Conservation (phyloP, 2,797 vertebrate species). For the Agapornis canus region DNA sequence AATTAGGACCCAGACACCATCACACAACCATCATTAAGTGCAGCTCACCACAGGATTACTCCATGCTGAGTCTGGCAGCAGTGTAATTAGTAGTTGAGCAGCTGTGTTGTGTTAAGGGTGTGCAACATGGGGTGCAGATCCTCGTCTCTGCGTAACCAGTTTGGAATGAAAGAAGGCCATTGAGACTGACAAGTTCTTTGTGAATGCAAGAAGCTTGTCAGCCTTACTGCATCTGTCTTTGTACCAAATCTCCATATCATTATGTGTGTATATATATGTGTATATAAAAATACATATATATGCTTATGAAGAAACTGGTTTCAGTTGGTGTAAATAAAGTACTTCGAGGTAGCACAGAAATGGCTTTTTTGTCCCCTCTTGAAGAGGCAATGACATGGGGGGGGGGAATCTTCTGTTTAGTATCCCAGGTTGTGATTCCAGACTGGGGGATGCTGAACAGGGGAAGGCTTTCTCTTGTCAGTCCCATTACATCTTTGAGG, state of each 20-base stretch:
- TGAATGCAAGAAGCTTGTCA: neutral
- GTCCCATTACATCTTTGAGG: fast-evolving
- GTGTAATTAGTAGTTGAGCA: neutral
- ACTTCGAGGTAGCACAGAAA: neutral
- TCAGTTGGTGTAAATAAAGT: neutral
- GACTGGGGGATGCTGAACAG: neutral
- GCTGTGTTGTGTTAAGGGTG: neutral
- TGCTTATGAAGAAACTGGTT: neutral
- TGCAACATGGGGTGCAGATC: neutral
- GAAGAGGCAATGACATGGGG: neutral
- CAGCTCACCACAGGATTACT: neutral
- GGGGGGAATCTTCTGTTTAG: fast-evolving
- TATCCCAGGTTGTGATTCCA: neutral
- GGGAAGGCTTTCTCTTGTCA: neutral
- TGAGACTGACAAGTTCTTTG: neutral
- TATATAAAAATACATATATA: fast-evolving
- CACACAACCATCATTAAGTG: neutral
- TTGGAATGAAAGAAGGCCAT: neutral
- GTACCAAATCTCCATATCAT: neutral
- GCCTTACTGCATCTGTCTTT: neutral
- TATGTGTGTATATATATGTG: neutral
- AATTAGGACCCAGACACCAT: neutral
- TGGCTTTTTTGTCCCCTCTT: neutral
- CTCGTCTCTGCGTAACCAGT: neutral
- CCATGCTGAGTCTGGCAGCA: neutral